Evolutionary conservation across 2,888 invertebrate genomes (phyloP).

Genomic region (Pandemis corylana): DNA sequence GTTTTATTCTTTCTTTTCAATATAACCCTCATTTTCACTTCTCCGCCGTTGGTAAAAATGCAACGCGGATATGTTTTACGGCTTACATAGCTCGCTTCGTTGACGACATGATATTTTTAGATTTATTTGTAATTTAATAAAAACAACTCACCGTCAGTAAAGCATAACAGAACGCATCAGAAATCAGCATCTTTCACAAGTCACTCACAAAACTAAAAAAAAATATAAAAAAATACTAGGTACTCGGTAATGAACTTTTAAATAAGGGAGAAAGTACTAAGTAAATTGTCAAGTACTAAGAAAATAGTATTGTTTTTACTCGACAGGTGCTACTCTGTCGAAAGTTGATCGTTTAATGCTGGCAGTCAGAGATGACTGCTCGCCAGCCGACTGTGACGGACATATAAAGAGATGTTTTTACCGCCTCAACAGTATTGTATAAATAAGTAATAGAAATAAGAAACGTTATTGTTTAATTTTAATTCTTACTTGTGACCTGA

Average conservation of each 20-base stretch:
- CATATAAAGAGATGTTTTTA: conserved; percentile 57
- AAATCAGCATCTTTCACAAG: conserved; percentile 59
- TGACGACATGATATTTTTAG: background rate
- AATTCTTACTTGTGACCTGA: too few species aligned
- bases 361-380: conserved; percentile 57
- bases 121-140: conserved; percentile 2
- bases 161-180: conserved; percentile 60
- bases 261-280: background rate
- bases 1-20: too few species aligned
- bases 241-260: background rate
- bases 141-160: conserved; percentile 67
- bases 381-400: conserved; percentile 62
- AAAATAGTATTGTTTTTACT: background rate
- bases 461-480: too few species aligned
- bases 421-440: conserved; percentile 42
- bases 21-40: too few species aligned
- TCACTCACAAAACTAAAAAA: conserved; percentile 49
- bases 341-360: conserved; percentile 63
- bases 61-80: too few species aligned
- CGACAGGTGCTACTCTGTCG: conserved; percentile 59
- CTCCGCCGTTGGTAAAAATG: too few species aligned
- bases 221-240: background rate
- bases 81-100: background rate
- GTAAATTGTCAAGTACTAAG: background rate
- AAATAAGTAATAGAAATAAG: too few species aligned